Base-by-base conservation (phyloP, 1,140 invertebrate genomes). In the Asobara japonica region DNA sequence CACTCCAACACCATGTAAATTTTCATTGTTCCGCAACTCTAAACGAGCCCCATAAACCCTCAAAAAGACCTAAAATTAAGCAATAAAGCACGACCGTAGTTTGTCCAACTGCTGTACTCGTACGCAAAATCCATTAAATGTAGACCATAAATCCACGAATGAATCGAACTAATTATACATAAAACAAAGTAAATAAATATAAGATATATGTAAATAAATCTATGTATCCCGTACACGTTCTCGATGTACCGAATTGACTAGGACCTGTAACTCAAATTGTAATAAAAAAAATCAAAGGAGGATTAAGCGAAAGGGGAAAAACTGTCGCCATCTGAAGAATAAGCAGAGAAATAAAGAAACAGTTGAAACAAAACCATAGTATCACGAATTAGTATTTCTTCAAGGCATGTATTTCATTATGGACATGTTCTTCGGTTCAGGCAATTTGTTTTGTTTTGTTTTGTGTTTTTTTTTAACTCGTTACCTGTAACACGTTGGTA, bases 91-190 rank as follows among this genome's bases (percentile, higher is more conserved):
- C 51, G 6, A 27, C 25, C 22, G 51, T 56, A 56, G 51, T 25
- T 27, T 56, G 51, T 56, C 51, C 51, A 56, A 56, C 22, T 56
- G 25, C 25, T 56, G 18, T 56, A 56, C n/a, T 56, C 11, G 20
- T 56, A 56, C 4, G 22, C 51, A 18, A 56, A n/a, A 56, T 18
- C 51, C 25, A 7, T 56, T 56, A 27, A 56, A 18, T 56, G 51
- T 56, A 27, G 8, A 25, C 20, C 51, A 20, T 56, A 25, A 56
- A 6, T 25, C 22, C 22, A 13, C 5, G 25, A 25, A 56, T 25
- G 51, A 56, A 56, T 25, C 51, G 51, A 56, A 56, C 20, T 56
- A 56, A 56, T 56, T 22, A 56, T 56, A 20, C 45, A 20, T 11
- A 51, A 51, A 18, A 51, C 11, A 5, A 6, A 3, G 3, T 18